Evolutionary conservation across 1,140 invertebrate genomes (phyloP).

Genomic region (Drosophila sechellia): DNA sequence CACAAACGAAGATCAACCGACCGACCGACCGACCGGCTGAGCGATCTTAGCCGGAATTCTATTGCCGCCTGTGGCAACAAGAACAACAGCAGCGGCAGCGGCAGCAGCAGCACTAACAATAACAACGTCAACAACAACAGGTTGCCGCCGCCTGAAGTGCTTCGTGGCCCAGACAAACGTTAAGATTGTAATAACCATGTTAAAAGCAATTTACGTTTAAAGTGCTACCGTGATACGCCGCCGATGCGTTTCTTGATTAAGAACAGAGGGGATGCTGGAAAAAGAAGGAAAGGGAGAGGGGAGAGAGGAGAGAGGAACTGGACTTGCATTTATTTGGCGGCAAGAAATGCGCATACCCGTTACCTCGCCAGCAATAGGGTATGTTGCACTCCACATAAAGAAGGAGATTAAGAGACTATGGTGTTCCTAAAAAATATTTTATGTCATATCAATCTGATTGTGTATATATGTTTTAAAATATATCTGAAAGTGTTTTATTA

Average conservation of each 20-base stretch:
- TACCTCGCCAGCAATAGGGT: not conserved
- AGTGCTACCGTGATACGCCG: conserved; percentile 83
- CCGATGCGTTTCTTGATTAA: conserved; percentile 82
- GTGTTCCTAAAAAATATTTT: no score
- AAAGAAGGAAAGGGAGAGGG: conserved; percentile 1
- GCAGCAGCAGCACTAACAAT: conserved; percentile 29
- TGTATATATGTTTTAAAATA: not conserved
- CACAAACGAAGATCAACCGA: conserved; percentile 12
- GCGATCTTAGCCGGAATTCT: conserved; percentile 33
- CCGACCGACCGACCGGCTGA: not conserved
- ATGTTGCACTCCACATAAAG: not conserved
- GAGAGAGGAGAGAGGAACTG: conserved; percentile 7
- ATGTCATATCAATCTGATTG: not conserved
- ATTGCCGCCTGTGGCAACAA: conserved; percentile 25
- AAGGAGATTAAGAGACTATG: not conserved
- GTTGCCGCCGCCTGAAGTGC: conserved; percentile 68
- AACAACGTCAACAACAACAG: conserved; percentile 42
- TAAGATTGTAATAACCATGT: conserved; percentile 83
- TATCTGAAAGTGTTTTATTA: no score
- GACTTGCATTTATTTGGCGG: conserved; percentile 76
- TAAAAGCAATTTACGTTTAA: conserved; percentile 84
- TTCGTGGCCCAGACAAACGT: conserved; percentile 79
- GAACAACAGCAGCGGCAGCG: conserved; percentile 23
- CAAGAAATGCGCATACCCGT: conserved; percentile 34
- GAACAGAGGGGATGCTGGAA: conserved; percentile 46